phyloP scores from a whole-genome alignment of 2,113 vertebrate genomes.

The Rhegmatorhina hoffmannsi region DNA sequence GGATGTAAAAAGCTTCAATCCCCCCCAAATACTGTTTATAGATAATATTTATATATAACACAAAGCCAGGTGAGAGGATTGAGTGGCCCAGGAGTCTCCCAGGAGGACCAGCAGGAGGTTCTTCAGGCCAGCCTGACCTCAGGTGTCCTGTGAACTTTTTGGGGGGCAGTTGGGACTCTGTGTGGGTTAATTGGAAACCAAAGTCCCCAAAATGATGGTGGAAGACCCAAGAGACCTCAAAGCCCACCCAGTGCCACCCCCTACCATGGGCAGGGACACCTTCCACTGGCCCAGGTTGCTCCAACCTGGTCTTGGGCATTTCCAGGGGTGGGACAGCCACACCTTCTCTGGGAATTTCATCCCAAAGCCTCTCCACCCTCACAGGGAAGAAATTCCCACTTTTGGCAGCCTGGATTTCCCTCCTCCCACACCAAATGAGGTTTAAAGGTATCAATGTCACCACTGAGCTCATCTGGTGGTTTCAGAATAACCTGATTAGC shows the following conservation, averaged over 20 bases:
- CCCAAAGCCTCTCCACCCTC: not conserved
- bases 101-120: not conserved
- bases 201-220: not conserved
- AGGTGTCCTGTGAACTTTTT: not conserved
- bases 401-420: too few species aligned
- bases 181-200: not conserved
- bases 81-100: not conserved
- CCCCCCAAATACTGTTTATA: accelerated
- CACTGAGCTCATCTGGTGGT: not conserved
- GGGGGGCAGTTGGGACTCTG: not conserved
- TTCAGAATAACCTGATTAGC: not conserved
- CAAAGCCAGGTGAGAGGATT: not conserved
- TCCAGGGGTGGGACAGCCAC: not conserved
- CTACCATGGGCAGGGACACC: not conserved
- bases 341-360: not conserved
- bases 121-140: not conserved
- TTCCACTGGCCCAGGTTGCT: not conserved
- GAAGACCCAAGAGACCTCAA: not conserved
- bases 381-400: not conserved
- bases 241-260: not conserved
- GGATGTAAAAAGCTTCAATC: not conserved
- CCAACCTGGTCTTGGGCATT: not conserved
- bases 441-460: not conserved
- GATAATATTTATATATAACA: accelerated
- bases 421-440: not conserved